Percentiles rank a stretch among this genome's conserved stretches.
phyloP scores from a whole-genome alignment of 2,113 vertebrate genomes.

The Xiphophorus couchianus region DNA sequence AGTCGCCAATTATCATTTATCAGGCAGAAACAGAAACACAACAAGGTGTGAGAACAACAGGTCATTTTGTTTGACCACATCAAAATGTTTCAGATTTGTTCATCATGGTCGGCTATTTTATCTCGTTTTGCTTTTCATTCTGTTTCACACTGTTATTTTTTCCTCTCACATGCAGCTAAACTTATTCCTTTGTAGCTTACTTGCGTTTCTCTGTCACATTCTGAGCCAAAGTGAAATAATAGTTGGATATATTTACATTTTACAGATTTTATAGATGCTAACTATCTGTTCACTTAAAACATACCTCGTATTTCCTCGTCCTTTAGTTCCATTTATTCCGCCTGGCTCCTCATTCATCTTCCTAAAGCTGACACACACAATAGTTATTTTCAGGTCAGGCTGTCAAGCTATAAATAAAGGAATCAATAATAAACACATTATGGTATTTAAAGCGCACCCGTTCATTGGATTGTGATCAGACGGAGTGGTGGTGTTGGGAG shows the following conservation, averaged over 20 bases:
- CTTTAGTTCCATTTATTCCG: slow-evolving; percentile 11
- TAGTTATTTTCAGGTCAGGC: neutral
- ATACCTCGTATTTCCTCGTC: slow-evolving; percentile 1
- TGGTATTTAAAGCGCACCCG: slow-evolving; percentile 14
- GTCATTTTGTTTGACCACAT: neutral
- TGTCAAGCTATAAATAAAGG: neutral
- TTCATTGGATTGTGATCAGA: neutral
- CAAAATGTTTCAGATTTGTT: neutral
- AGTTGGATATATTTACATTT: too few relatives aligned
- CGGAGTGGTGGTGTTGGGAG: neutral
- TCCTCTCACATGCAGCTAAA: neutral
- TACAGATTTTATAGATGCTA: too few relatives aligned
- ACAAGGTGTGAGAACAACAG: slow-evolving; percentile 8
- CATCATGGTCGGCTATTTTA: neutral
- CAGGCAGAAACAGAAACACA: neutral
- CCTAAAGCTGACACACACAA: slow-evolving; percentile 7
- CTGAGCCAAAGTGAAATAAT: too few relatives aligned
- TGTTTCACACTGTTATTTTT: neutral
- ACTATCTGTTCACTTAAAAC: neutral
- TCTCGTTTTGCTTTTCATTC: neutral
- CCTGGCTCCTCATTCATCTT: slow-evolving; percentile 40
- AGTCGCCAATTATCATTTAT: neutral
- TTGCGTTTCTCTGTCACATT: too few relatives aligned
- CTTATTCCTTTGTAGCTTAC: too few relatives aligned
- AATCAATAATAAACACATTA: slow-evolving; percentile 7